Evolutionary conservation across 2,113 vertebrate genomes (phyloP).

Genomic region (Cranoglanis bouderius): DNA sequence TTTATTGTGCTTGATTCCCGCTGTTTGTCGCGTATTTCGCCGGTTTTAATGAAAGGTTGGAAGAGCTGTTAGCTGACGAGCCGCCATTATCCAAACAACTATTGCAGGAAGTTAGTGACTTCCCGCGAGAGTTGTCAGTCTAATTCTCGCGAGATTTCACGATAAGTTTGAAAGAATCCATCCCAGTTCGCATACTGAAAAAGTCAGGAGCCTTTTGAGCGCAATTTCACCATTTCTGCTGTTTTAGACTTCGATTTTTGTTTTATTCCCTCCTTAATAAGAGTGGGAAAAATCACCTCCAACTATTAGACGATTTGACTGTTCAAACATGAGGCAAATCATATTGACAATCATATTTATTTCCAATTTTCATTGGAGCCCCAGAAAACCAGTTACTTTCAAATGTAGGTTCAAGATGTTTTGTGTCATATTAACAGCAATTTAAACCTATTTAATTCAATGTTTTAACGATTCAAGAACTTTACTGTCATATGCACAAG

Average conservation of each 20-base stretch:
- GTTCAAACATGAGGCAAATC: background rate
- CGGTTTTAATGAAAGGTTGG: slow-evolving; percentile 62
- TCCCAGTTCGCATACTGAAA: background rate
- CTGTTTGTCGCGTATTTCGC: slow-evolving; percentile 62
- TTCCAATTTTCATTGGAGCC: background rate
- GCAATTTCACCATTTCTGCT: background rate
- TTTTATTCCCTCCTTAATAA: background rate
- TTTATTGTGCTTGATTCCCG: slow-evolving; percentile 38
- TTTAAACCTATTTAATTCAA: background rate
- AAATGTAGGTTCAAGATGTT: too few species aligned
- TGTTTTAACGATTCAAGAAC: background rate
- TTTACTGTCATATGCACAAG: background rate
- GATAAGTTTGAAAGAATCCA: background rate
- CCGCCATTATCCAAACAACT: slow-evolving; percentile 65
- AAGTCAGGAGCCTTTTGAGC: background rate
- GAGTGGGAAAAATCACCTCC: background rate
- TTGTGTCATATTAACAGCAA: background rate
- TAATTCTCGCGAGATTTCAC: slow-evolving; percentile 10
- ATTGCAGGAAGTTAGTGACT: slow-evolving; percentile 50
- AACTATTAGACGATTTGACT: background rate
- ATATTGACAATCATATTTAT: background rate
- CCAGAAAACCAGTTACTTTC: background rate
- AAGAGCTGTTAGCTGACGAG: slow-evolving; percentile 60
- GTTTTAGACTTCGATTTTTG: background rate
- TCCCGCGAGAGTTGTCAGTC: slow-evolving; percentile 18